A percentile compares a stretch with the other conserved stretches of the same genome.
Evolutionary conservation across 2,888 invertebrate genomes (phyloP).

Genomic region (Trissolcus japonicus): DNA sequence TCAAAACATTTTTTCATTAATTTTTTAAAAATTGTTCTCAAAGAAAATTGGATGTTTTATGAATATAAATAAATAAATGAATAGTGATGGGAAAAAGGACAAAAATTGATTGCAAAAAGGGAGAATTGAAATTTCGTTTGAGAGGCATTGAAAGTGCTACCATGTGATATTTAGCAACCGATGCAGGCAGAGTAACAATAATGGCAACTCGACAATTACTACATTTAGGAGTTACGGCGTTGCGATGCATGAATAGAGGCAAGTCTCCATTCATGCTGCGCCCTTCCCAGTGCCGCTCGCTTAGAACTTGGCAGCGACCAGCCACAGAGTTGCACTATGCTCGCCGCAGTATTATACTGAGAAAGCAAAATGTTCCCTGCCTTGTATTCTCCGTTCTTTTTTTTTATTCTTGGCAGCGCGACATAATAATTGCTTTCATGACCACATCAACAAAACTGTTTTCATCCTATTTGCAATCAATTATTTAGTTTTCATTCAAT

Average conservation of each 20-base stretch:
- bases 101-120: no score
- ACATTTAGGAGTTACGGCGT: slow-evolving; percentile 64
- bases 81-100: no score
- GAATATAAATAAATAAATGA: no score
- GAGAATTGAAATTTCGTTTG: not conserved
- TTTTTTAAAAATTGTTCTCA: no score
- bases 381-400: slow-evolving; percentile 25
- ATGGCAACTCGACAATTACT: slow-evolving; percentile 61
- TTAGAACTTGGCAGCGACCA: slow-evolving; percentile 44
- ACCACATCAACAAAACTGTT: not conserved
- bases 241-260: slow-evolving; percentile 68
- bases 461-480: slow-evolving; percentile 3
- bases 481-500: no score
- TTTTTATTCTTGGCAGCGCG: not conserved
- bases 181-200: slow-evolving; percentile 45
- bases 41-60: no score
- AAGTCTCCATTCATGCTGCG: slow-evolving; percentile 70
- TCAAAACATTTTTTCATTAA: no score
- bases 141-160: slow-evolving; percentile 23
- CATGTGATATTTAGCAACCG: slow-evolving; percentile 43
- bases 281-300: slow-evolving; percentile 48
- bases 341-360: slow-evolving; percentile 28
- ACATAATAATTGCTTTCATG: slow-evolving; percentile 3
- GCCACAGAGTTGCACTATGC: slow-evolving; percentile 31
- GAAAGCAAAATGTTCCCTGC: slow-evolving; percentile 29